Evolutionary conservation across 1,140 invertebrate genomes (phyloP).

Genomic region (Dinothrombium tinctorium): DNA sequence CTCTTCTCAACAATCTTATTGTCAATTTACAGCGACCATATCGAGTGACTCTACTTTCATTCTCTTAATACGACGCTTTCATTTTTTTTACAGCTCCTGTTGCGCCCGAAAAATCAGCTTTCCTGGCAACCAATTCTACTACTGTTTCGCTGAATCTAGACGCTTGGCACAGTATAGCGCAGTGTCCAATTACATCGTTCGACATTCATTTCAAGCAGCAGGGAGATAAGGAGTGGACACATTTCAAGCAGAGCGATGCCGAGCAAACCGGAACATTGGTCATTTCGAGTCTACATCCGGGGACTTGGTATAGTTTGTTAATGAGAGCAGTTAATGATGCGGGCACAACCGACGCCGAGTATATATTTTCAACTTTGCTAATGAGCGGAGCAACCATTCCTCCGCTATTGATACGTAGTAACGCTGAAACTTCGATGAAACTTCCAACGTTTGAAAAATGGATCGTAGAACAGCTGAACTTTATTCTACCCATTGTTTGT

Average conservation of each 20-base stretch:
- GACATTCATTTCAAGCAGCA: slow-evolving; percentile 16
- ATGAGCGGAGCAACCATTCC: not conserved
- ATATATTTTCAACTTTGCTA: slow-evolving; percentile 51
- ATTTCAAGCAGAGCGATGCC: slow-evolving; percentile 5
- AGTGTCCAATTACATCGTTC: slow-evolving; percentile 26
- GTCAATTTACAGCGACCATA: too few species aligned
- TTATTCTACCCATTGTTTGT: not conserved
- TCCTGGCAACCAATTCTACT: slow-evolving; percentile 21
- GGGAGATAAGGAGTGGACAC: slow-evolving; percentile 16
- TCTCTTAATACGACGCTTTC: too few species aligned
- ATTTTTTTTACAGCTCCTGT: slow-evolving; percentile 13
- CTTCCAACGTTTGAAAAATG: not conserved
- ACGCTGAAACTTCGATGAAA: not conserved
- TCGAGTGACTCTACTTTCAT: too few species aligned
- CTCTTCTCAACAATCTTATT: too few species aligned
- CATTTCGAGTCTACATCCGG: slow-evolving; percentile 43
- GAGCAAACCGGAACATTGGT: slow-evolving; percentile 5
- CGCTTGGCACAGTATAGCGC: slow-evolving; percentile 24
- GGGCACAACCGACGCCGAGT: slow-evolving; percentile 45
- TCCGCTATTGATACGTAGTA: not conserved
- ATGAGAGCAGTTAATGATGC: slow-evolving; percentile 16
- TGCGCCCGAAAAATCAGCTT: slow-evolving; percentile 15
- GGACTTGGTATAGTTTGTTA: slow-evolving; percentile 30
- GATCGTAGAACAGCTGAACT: not conserved
- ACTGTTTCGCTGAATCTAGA: slow-evolving; percentile 24